phyloP scores from a whole-genome alignment of 1,140 invertebrate species.

The Listronotus bonariensis region DNA sequence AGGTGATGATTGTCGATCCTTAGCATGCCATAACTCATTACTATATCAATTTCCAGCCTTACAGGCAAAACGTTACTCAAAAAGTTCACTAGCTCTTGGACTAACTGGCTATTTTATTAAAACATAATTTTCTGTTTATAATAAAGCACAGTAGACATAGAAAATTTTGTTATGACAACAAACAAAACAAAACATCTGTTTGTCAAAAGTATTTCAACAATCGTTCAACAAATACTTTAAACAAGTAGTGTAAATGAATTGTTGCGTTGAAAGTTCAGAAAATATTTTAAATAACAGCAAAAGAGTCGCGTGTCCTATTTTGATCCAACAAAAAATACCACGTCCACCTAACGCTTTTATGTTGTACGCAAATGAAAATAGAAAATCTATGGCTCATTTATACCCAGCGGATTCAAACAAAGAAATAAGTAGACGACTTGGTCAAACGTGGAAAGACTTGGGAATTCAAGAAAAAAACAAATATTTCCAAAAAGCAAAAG shows the following conservation, averaged over 20 bases:
- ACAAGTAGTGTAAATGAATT: slow-evolving; percentile 19
- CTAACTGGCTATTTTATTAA: too few species aligned
- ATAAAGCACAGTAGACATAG: too few species aligned
- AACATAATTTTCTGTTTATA: too few species aligned
- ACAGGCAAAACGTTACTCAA: too few species aligned
- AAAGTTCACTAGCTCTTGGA: too few species aligned
- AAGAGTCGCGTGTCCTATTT: background rate
- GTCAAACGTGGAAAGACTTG: slow-evolving; percentile 63
- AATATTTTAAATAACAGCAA: slow-evolving; percentile 3
- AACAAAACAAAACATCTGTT: background rate
- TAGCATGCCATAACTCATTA: too few species aligned
- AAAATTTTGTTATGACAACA: too few species aligned
- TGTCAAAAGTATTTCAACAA: slow-evolving; percentile 7
- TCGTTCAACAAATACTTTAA: slow-evolving; percentile 1
- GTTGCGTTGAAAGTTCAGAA: background rate
- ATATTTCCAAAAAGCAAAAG: slow-evolving; percentile 63
- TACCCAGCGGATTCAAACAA: slow-evolving; percentile 67
- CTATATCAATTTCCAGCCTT: too few species aligned
- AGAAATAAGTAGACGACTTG: slow-evolving; percentile 66
- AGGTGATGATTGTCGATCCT: too few species aligned
- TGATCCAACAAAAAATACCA: slow-evolving; percentile 58
- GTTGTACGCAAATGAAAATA: slow-evolving; percentile 67
- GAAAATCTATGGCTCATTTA: slow-evolving; percentile 61
- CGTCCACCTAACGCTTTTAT: slow-evolving; percentile 70
- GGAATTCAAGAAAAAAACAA: slow-evolving; percentile 59